phyloP scores from a whole-genome alignment of 2,113 vertebrate species.

The Silurus meridionalis region DNA sequence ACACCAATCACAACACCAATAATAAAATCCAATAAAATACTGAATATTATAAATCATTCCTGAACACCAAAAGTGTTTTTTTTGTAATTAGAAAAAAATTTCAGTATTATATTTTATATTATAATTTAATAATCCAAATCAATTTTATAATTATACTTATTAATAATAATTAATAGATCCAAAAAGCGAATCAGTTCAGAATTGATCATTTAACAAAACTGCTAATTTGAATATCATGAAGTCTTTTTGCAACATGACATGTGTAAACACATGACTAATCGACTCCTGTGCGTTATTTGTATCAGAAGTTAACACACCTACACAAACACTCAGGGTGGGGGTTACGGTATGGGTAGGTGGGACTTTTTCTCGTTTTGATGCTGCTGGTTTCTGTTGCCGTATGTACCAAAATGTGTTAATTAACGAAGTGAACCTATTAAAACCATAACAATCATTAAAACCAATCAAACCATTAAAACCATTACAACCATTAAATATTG shows the following conservation, averaged over 20 bases:
- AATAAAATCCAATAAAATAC: not conserved
- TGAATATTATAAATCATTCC: too few relatives aligned
- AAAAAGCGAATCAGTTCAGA: too few relatives aligned
- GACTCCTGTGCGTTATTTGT: not conserved
- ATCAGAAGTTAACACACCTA: not conserved
- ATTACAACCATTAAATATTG: not conserved
- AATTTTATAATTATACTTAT: too few relatives aligned
- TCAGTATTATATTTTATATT: too few relatives aligned
- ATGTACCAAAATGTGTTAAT: not conserved
- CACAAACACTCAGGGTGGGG: conserved; percentile 1
- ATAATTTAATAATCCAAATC: too few relatives aligned
- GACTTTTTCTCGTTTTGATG: conserved; percentile 4
- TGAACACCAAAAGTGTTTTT: too few relatives aligned
- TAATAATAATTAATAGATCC: too few relatives aligned
- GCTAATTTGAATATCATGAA: too few relatives aligned
- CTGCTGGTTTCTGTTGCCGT: conserved; percentile 7
- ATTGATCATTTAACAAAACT: too few relatives aligned
- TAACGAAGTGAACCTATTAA: not conserved
- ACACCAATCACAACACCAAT: not conserved
- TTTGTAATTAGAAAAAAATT: too few relatives aligned
- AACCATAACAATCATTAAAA: not conserved
- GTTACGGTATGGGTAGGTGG: conserved; percentile 7
- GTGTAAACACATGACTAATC: too few relatives aligned
- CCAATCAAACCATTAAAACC: not conserved
- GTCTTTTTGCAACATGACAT: too few relatives aligned